Evolutionary conservation across 53 echinoderm and acorn worm species (phyloP).

Genomic region (Holothuria scabra): DNA sequence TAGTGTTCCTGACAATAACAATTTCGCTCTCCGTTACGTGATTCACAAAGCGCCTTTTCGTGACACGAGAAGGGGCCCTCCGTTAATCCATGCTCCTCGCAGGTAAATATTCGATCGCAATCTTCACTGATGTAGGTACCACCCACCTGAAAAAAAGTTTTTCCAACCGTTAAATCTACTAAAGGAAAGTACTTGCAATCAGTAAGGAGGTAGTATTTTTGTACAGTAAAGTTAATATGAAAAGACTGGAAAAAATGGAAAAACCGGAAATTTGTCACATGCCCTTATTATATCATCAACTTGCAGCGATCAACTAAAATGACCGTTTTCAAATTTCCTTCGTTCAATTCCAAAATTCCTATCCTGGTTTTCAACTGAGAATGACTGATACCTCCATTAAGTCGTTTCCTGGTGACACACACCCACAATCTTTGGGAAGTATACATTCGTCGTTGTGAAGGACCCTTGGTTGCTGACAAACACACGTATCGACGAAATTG

Average conservation of each 20-base stretch:
- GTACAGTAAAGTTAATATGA: no score
- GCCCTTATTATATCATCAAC: no score
- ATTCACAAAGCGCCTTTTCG: neutral
- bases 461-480: neutral
- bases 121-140: neutral
- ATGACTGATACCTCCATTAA: conserved; percentile 7
- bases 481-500: neutral
- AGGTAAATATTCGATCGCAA: conserved; percentile 8
- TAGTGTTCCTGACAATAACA: conserved; percentile 1
- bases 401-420: conserved; percentile 2
- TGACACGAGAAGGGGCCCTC: neutral
- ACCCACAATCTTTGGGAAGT: neutral
- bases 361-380: no score
- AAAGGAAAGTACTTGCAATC: no score
- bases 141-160: neutral
- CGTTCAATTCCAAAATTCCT: no score
- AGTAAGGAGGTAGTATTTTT: no score
- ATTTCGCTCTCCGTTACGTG: neutral
- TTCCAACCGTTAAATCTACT: no score
- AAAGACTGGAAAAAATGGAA: no score
- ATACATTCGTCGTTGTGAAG: conserved; percentile 29
- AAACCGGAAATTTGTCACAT: no score
- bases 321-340: no score
- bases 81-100: neutral
- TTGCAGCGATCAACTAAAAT: no score